phyloP scores from a whole-genome alignment of 2,888 invertebrate genomes.

The Euzophera pinguis region DNA sequence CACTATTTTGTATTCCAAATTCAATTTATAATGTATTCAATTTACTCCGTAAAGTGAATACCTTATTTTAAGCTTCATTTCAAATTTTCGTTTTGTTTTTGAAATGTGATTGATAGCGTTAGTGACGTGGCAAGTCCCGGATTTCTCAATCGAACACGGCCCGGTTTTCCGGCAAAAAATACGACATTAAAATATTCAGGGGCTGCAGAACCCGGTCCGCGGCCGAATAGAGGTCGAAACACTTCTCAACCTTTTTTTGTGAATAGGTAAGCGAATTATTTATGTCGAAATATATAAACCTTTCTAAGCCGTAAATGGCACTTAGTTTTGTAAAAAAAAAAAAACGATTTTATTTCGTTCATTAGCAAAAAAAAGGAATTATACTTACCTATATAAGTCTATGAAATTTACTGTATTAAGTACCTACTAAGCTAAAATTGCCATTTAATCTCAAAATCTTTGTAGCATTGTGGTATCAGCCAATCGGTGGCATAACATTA shows the following conservation, averaged over 20 bases:
- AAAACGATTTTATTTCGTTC: no score
- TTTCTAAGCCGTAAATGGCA: background rate
- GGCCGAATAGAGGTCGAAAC: constrained; percentile 14
- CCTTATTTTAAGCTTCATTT: background rate
- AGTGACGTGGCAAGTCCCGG: constrained; percentile 37
- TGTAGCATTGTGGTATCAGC: background rate
- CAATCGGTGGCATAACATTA: background rate
- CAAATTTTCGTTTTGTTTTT: constrained; percentile 15
- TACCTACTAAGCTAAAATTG: no score
- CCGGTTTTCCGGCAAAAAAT: constrained; percentile 28
- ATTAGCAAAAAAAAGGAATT: no score
- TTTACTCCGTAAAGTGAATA: no score
- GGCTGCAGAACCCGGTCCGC: constrained; percentile 21
- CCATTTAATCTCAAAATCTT: background rate
- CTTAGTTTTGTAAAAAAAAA: background rate
- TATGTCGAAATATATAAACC: constrained; percentile 1
- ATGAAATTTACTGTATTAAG: no score
- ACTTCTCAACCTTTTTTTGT: constrained; percentile 7
- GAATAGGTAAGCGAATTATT: constrained; percentile 7
- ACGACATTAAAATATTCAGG: constrained; percentile 52
- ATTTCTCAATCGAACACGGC: constrained; percentile 47
- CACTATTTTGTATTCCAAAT: no score
- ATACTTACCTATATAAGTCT: no score
- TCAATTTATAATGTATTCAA: background rate
- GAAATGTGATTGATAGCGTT: constrained; percentile 43